Conservation (phyloP, 92 coral and sea anemone species). For the Palythoa grandis region DNA sequence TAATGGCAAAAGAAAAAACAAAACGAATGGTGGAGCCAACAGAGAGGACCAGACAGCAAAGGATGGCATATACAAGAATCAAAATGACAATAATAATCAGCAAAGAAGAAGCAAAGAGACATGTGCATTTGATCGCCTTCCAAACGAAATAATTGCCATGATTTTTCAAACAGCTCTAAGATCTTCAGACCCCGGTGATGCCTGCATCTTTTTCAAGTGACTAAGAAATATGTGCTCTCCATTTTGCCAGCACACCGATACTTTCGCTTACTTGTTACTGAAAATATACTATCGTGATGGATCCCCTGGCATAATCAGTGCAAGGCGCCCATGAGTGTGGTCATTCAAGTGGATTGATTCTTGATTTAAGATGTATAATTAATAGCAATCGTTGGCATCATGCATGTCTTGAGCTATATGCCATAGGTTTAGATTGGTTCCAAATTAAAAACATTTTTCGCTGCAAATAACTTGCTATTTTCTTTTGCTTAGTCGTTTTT, state of each 20-base stretch:
- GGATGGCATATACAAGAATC: conserved; percentile 35
- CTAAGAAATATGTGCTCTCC: conserved; percentile 53
- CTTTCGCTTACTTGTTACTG: conserved; percentile 31
- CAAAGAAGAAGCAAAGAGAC: conserved; percentile 36
- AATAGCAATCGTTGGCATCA: conserved; percentile 47
- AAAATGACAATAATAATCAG: conserved; percentile 46
- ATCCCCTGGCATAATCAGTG: conserved; percentile 34
- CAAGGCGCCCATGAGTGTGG: conserved; percentile 36
- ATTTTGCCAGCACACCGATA: conserved; percentile 47
- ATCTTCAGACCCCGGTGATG: conserved; percentile 43
- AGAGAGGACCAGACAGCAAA: conserved; percentile 36
- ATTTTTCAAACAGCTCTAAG: conserved; percentile 54
- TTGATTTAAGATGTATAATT: conserved; percentile 25
- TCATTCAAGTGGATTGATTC: conserved; percentile 23
- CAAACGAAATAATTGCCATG: conserved; percentile 45
- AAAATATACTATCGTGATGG: conserved; percentile 43
- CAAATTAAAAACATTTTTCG: conserved; percentile 46
- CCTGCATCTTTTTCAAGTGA: conserved; percentile 43
- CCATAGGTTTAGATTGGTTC: conserved; percentile 50
- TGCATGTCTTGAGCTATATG: conserved; percentile 50
- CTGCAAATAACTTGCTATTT: conserved; percentile 50
- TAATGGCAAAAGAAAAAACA: conserved; percentile 43
- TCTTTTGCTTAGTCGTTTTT: conserved; percentile 38
- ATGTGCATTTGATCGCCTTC: conserved; percentile 51
- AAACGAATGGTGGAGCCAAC: conserved; percentile 32